A percentile compares a stretch with the other conserved stretches of the same genome.
These are phyloP conservation scores for Poeciliopsis paucimaculata DNA, from an alignment of 2,797 vertebrate genomes.

Conservation along the genomic window DNA sequence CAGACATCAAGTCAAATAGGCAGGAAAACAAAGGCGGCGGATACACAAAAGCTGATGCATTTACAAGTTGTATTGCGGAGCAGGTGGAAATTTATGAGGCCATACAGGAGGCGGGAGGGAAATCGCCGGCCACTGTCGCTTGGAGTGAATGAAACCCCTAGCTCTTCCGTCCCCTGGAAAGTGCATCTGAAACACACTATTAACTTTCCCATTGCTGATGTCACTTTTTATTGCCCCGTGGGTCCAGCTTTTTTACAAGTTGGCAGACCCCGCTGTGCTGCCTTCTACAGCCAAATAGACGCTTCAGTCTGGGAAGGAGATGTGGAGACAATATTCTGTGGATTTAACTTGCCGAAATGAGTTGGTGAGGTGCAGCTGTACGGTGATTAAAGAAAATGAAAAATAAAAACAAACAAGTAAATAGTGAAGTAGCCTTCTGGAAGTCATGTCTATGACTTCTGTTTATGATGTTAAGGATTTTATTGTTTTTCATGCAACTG, in stretches of 20 bases:
- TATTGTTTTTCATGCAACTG: constrained; percentile 17
- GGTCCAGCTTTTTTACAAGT: constrained; percentile 66
- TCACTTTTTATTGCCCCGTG: constrained; percentile 76
- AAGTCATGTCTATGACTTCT: constrained; percentile 20
- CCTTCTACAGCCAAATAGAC: constrained; percentile 68
- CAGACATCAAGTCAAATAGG: constrained; percentile 41
- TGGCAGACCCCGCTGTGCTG: constrained; percentile 60
- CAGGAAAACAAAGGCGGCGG: constrained; percentile 49
- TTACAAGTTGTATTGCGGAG: constrained; percentile 59
- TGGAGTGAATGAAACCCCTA: constrained; percentile 67
- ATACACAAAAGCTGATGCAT: constrained; percentile 37
- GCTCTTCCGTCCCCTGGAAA: constrained; percentile 64
- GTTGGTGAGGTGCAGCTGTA: constrained; percentile 62
- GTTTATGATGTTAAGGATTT: constrained; percentile 37
- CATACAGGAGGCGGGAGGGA: constrained; percentile 48
- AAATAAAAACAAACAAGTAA: constrained; percentile 7
- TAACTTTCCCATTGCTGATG: constrained; percentile 77
- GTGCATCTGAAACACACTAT: constrained; percentile 79
- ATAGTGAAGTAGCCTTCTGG: not conserved
- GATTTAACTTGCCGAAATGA: constrained; percentile 79
- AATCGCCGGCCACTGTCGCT: constrained; percentile 67
- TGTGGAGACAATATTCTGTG: constrained; percentile 70
- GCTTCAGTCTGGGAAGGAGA: constrained; percentile 65
- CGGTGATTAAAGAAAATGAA: constrained; percentile 70
- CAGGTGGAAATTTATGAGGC: constrained; percentile 59